Evolutionary conservation across 2,888 invertebrate species (phyloP).

Genomic region (Halocaridina rubra): DNA sequence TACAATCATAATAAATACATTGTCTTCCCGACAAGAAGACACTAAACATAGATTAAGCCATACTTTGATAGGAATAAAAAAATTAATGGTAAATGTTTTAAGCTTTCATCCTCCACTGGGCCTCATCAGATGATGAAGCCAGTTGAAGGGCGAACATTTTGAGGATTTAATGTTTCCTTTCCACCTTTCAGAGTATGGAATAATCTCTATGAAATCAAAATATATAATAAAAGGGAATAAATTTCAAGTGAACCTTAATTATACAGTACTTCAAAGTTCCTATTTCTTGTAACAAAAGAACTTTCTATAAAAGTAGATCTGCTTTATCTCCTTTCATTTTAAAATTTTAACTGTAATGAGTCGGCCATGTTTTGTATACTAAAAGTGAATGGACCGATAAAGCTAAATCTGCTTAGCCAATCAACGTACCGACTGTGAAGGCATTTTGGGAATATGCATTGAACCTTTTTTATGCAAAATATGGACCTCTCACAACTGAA

Average conservation of each 20-base stretch:
- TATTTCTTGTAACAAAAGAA: neutral
- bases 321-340: neutral
- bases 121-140: too few relatives aligned
- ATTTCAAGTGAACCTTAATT: too few relatives aligned
- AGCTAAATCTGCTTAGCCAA: slow-evolving; percentile 5
- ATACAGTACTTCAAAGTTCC: neutral
- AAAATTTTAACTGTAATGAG: neutral
- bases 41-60: too few relatives aligned
- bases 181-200: neutral
- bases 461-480: slow-evolving; percentile 40
- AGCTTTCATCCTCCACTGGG: too few relatives aligned
- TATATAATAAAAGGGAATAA: too few relatives aligned
- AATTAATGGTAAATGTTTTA: neutral
- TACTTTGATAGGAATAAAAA: neutral
- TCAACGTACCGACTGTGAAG: slow-evolving; percentile 49
- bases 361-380: too few relatives aligned
- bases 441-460: slow-evolving; percentile 56
- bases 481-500: slow-evolving; percentile 55
- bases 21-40: too few relatives aligned
- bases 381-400: too few relatives aligned
- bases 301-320: neutral
- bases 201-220: neutral
- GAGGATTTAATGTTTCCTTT: too few relatives aligned
- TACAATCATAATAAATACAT: too few relatives aligned
- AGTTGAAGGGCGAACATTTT: too few relatives aligned